Evolutionary conservation across 2,113 vertebrate species (phyloP).

Genomic region (Edolisoma coerulescens): DNA sequence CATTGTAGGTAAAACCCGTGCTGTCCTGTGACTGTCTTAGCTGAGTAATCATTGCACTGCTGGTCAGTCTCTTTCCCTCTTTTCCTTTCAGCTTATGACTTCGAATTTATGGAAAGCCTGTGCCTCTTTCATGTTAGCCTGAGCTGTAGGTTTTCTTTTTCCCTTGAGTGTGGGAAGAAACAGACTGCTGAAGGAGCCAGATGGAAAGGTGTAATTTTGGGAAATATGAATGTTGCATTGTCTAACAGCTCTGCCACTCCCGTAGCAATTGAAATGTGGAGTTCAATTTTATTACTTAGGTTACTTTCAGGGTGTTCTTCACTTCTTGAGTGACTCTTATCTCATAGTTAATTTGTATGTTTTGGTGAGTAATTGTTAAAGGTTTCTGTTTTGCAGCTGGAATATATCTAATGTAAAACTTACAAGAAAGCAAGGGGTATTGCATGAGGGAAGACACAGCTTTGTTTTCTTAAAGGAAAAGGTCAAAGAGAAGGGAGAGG

Average conservation of each 20-base stretch:
- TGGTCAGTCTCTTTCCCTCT: background rate
- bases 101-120: background rate
- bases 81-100: background rate
- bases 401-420: background rate
- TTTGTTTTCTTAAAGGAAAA: background rate
- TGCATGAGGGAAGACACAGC: background rate
- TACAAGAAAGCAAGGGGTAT: rapidly evolving
- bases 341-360: background rate
- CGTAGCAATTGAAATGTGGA: background rate
- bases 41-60: background rate
- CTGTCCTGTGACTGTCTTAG: background rate
- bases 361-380: background rate
- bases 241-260: background rate
- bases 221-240: background rate
- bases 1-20: rapidly evolving
- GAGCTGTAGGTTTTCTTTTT: background rate
- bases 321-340: background rate
- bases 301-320: background rate
- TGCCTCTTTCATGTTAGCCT: background rate
- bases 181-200: background rate
- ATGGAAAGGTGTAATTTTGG: background rate
- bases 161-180: background rate
- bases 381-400: background rate
- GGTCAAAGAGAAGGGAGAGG: background rate
- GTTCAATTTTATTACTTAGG: background rate